Base-by-base conservation (phyloP, 2,888 invertebrate species). In the Dorcus parallelipipedus region DNA sequence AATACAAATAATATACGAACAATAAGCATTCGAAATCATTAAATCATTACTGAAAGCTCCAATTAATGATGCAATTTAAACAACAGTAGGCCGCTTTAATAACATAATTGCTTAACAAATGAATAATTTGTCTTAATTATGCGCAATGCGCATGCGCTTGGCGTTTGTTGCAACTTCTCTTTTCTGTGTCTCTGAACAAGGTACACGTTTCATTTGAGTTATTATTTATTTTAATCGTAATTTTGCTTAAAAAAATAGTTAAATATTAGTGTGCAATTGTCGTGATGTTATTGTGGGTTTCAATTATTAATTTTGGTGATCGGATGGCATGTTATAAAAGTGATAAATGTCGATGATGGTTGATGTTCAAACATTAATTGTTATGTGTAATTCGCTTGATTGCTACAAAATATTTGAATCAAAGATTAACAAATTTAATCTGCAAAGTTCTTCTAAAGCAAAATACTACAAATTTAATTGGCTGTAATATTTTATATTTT, bases 161-260 rank as follows among this genome's bases (percentile, higher is more conserved):
- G 43, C 50, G 54, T 60, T 60, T 59, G 64, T 67, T 33, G 26
- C 26, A 33, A 33, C 26, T 67, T 65, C 69, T 71, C 72, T 72
- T 73, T 73, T 69, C 59, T 55, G 68, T 61, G 64, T 62, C 65
- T 69, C 69, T 69, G 69, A 72, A 67, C 71, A 74, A 76, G 76
- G 76, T 76, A 76, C 74, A 74, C 73, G 74, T 75, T 74, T 71
- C 67, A 59, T 69, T 68, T 56, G 23, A 52, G 54, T 64, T 67
- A 67, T 66, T 63, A 49, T 43, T 14, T 10, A 45, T 52, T 53
- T 42, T 54, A 60, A 53, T 14, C 39, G 9, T 2, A 7, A 26
- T 49, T 49, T 49, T 49, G 9, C 4, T 38, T 17, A 33, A 7
- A 33, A 33, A 33, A 33, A 33, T 33, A 33, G 26, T 33, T 4